Base-by-base conservation (phyloP, 2,797 vertebrate species). In the Chelmon rostratus region DNA sequence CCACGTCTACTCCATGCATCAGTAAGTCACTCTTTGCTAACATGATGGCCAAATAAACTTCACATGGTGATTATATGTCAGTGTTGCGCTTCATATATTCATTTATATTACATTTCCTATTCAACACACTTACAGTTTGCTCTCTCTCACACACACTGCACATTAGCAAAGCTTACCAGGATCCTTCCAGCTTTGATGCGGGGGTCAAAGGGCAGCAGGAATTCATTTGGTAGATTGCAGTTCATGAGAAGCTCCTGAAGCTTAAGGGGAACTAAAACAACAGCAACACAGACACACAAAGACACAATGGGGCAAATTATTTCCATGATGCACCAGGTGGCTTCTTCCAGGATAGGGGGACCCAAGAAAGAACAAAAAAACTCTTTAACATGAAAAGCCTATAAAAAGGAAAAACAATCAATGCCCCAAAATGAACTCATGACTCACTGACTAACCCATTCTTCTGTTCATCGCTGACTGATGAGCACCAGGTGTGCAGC, bases 121-220 rank as follows among this genome's bases (percentile, higher is more conserved):
- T n/a, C n/a, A n/a, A n/a, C n/a, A n/a, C n/a, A n/a, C n/a, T n/a
- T n/a, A n/a, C n/a, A n/a, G n/a, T n/a, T n/a, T n/a, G n/a, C n/a
- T n/a, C n/a, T n/a, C n/a, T n/a, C n/a, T n/a, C n/a, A 18, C 44
- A 46, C 47, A 21, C 47, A 21, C 47, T 49, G 2, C 40, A 59
- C 23, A 52, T 18, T 3, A 21, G 16, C 10, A 18, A 25, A 37
- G 67, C 91, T 89, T 71, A 96, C 96, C 91, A 95, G 75, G 54
- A 96, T 91, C 18, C 19, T 66, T 61, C 95, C 94, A 3, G 85
- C 95, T 91, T 86, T 95, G 64, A 96, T 38, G 7, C 94, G 92
- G 0, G 96, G 96, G 86, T 96, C 93, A 86, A 94, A 96, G 25
- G 96, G 96, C 83, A 96, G 77, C 81, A 94, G 87, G 79, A 96